Percentiles rank a stretch among this genome's conserved stretches.
Evolutionary conservation across 2,888 invertebrate species (phyloP).

Genomic region (Pinctada fucata): DNA sequence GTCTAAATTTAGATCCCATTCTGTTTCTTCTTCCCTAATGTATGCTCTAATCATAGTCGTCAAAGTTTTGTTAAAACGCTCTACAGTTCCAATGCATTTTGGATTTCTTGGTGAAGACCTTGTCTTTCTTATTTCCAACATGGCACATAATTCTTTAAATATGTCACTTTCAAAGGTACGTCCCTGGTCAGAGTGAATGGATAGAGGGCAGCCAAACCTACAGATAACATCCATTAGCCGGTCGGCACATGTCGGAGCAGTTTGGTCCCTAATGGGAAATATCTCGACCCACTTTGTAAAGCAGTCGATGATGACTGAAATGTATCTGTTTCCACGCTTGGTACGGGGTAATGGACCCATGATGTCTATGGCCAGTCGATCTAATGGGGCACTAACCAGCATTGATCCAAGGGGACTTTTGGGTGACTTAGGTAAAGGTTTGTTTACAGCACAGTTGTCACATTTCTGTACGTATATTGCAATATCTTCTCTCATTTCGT

Average conservation of each 20-base stretch:
- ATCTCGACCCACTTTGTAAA: conserved; percentile 45
- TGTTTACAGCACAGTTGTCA: conserved; percentile 29
- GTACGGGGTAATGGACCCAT: conserved; percentile 33
- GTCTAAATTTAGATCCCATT: conserved; percentile 45
- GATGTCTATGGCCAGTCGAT: conserved; percentile 12
- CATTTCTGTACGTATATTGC: conserved; percentile 16
- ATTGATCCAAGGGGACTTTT: conserved; percentile 28
- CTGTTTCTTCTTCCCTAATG: conserved; percentile 27
- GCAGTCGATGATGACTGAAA: conserved; percentile 44
- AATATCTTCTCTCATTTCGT: conserved; percentile 29
- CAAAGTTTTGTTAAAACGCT: conserved; percentile 41
- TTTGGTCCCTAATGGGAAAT: conserved; percentile 42
- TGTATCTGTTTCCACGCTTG: conserved; percentile 31
- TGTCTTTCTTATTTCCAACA: conserved; percentile 42
- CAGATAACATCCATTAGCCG: conserved; percentile 40
- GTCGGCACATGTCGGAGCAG: conserved; percentile 36
- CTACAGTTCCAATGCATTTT: conserved; percentile 39
- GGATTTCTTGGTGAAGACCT: conserved; percentile 38
- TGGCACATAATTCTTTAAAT: conserved; percentile 37
- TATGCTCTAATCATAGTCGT: conserved; percentile 38
- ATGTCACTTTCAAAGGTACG: conserved; percentile 39
- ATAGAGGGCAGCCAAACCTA: conserved; percentile 35
- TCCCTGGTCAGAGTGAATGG: conserved; percentile 44
- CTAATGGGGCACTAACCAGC: conserved; percentile 30
- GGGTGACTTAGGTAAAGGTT: conserved; percentile 28